phyloP scores from a whole-genome alignment of 2,797 vertebrate species.

The Phrynocephalus vlangalii region DNA sequence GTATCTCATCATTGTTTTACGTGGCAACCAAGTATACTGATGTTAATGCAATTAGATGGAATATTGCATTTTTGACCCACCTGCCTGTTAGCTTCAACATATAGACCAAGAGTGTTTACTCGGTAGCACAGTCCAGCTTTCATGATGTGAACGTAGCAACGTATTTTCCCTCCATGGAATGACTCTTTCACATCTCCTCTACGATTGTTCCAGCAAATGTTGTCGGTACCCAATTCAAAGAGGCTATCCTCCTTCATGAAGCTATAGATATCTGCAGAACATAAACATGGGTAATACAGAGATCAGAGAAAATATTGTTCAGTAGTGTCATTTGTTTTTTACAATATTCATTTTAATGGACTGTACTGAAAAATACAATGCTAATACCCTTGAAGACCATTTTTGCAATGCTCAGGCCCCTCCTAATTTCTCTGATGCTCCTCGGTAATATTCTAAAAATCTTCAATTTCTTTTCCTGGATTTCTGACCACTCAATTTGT shows the following conservation, averaged over 20 bases:
- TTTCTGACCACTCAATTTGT: too few species aligned
- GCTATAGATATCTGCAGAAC: conserved; percentile 81
- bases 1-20: neutral
- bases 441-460: too few species aligned
- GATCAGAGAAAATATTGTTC: conserved; percentile 55
- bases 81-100: conserved; percentile 95
- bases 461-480: too few species aligned
- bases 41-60: neutral
- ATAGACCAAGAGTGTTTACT: conserved; percentile 92
- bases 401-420: too few species aligned
- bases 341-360: neutral
- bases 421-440: too few species aligned
- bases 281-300: conserved; percentile 63
- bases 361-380: neutral
- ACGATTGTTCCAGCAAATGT: conserved; percentile 94
- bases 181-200: conserved; percentile 90
- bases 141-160: conserved; percentile 96
- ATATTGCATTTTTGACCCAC: conserved; percentile 76
- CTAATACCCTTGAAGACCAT: neutral
- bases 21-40: conserved; percentile 4
- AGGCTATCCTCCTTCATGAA: conserved; percentile 83
- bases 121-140: conserved; percentile 93
- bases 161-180: conserved; percentile 88
- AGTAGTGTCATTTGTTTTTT: neutral
- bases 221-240: conserved; percentile 86